These are phyloP conservation scores for Pristiophorus japonicus DNA, from an alignment of 2,113 vertebrate species.

Conservation along the genomic window DNA sequence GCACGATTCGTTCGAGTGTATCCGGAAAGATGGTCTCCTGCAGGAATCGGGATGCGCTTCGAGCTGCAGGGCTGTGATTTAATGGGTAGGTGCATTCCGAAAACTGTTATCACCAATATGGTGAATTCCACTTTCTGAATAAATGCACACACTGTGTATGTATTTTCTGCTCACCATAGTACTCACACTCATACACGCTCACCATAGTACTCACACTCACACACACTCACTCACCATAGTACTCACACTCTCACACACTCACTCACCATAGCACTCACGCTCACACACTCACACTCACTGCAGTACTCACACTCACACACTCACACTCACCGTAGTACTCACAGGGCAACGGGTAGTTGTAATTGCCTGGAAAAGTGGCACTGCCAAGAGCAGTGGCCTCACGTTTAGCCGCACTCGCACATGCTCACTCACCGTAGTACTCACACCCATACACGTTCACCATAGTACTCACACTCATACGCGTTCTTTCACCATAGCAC, in stretches of 20 bases:
- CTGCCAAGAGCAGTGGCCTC: background rate
- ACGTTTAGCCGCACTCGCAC: background rate
- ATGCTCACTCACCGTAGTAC: background rate
- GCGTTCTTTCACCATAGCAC: background rate
- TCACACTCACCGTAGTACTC: no score
- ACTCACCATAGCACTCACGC: background rate
- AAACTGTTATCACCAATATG: background rate
- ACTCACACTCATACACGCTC: background rate
- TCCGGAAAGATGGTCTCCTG: slow-evolving; percentile 91
- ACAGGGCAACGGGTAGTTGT: background rate
- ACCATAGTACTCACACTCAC: background rate
- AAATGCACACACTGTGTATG: no score
- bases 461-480: background rate
- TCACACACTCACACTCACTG: background rate
- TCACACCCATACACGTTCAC: background rate
- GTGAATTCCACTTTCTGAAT: background rate
- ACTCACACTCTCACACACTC: background rate
- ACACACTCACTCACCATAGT: background rate
- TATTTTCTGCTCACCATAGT: background rate
- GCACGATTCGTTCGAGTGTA: slow-evolving; percentile 82
- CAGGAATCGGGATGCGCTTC: slow-evolving; percentile 92
- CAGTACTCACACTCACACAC: no score
- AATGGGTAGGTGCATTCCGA: slow-evolving; percentile 65
- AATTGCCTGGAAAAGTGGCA: background rate
- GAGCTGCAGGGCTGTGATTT: slow-evolving; percentile 93